phyloP scores from a whole-genome alignment of 2,797 vertebrate genomes.

The Danio tinwini region DNA sequence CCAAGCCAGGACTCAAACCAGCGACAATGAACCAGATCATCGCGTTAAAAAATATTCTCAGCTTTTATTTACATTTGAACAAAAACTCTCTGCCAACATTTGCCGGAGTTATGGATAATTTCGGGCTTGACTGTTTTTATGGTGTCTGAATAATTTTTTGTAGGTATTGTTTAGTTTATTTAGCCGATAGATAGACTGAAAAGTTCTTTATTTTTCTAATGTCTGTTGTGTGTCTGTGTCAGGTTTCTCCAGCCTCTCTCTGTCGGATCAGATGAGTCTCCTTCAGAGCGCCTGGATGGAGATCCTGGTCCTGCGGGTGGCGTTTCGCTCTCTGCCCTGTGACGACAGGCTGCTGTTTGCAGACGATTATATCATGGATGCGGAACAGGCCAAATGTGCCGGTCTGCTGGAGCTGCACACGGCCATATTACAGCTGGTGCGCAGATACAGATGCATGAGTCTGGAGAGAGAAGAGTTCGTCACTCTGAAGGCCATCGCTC shows the following conservation, averaged over 20 bases:
- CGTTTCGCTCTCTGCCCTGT: conserved; percentile 91
- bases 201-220: no score
- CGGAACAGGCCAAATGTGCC: conserved; percentile 93
- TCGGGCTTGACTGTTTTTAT: no score
- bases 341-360: conserved; percentile 97
- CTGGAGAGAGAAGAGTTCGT: conserved; percentile 98
- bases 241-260: conserved; percentile 95
- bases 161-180: no score
- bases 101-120: no score
- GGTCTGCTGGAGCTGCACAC: conserved; percentile 96
- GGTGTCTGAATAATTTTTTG: no score
- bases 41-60: no score
- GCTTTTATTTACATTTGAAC: no score
- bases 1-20: no score
- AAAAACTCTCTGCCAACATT: no score
- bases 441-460: conserved; percentile 94
- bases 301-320: conserved; percentile 94
- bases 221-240: conserved; percentile 12
- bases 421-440: conserved; percentile 96
- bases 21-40: no score
- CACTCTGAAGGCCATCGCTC: conserved; percentile 96
- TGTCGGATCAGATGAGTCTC: conserved; percentile 98
- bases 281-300: conserved; percentile 99
- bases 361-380: conserved; percentile 98
- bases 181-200: no score